A percentile compares a stretch with the other conserved stretches of the same genome.
phyloP scores from a whole-genome alignment of 2,888 invertebrate genomes.

The Spodoptera littoralis region DNA sequence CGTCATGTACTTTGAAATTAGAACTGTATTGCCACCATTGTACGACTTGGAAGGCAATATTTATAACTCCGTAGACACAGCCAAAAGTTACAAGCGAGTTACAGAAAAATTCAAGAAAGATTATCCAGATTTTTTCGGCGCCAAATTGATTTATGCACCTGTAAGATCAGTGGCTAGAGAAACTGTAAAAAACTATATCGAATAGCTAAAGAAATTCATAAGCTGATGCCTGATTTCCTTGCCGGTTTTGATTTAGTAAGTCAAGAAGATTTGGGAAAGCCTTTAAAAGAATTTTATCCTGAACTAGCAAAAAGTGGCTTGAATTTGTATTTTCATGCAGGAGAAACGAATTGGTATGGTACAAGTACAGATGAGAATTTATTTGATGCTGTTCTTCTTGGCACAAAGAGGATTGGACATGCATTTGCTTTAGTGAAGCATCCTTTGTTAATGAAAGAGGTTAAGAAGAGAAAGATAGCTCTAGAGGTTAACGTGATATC shows the following conservation, averaged over 20 bases:
- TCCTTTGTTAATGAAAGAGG: slow-evolving; percentile 90
- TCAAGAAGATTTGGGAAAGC: slow-evolving; percentile 92
- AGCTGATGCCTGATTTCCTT: slow-evolving; percentile 90
- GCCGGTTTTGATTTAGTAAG: slow-evolving; percentile 95
- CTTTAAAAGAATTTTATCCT: slow-evolving; percentile 89
- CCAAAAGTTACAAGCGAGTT: slow-evolving; percentile 87
- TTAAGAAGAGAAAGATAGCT: slow-evolving; percentile 90
- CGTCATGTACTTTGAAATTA: slow-evolving; percentile 91
- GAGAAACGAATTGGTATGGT: slow-evolving; percentile 94
- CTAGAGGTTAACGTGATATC: slow-evolving; percentile 94
- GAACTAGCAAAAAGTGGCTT: slow-evolving; percentile 86
- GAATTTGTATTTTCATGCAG: slow-evolving; percentile 93
- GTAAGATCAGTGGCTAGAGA: slow-evolving; percentile 82
- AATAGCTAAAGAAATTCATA: slow-evolving; percentile 79
- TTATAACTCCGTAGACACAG: slow-evolving; percentile 87
- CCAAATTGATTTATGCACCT: slow-evolving; percentile 91
- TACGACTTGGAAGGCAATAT: slow-evolving; percentile 91
- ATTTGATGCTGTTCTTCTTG: slow-evolving; percentile 92
- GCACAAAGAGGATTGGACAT: slow-evolving; percentile 93
- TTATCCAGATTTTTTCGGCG: slow-evolving; percentile 91
- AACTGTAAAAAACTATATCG: slow-evolving; percentile 83
- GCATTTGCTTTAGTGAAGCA: slow-evolving; percentile 93
- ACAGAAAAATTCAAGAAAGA: slow-evolving; percentile 88
- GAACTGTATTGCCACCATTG: slow-evolving; percentile 89
- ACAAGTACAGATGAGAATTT: slow-evolving; percentile 91